A percentile compares a stretch with the other conserved stretches of the same genome.
Evolutionary conservation across 2,113 vertebrate genomes (phyloP).

Genomic region (Lota lota): DNA sequence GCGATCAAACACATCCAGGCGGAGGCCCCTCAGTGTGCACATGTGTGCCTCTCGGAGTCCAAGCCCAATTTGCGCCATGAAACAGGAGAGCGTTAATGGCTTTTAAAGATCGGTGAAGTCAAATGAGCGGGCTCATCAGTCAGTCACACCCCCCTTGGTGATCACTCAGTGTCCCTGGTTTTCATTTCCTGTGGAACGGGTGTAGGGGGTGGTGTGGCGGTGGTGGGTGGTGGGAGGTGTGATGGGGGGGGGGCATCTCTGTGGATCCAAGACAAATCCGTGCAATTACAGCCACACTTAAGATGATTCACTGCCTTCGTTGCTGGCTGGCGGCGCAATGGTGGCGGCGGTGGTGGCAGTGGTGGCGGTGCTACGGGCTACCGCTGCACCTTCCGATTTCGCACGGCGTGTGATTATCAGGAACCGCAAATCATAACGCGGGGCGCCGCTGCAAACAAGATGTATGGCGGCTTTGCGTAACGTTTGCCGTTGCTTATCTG

Average conservation of each 20-base stretch:
- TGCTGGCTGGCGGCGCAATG: conserved; percentile 31
- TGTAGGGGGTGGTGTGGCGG: background rate
- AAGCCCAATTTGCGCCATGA: conserved; percentile 45
- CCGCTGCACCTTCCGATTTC: background rate
- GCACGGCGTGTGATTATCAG: conserved; percentile 9
- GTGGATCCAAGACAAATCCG: conserved; percentile 65
- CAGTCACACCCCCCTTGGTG: conserved; percentile 49
- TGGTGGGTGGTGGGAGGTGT: background rate
- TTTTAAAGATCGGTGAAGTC: conserved; percentile 66
- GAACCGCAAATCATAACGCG: background rate
- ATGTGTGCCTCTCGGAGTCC: conserved; percentile 1
- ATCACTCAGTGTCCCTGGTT: conserved; percentile 62
- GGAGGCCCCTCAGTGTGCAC: too few species aligned
- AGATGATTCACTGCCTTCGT: conserved; percentile 52
- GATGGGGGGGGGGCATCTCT: conserved; percentile 31
- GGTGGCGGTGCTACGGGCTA: too few species aligned
- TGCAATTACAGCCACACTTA: conserved; percentile 54
- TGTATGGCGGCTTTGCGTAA: background rate
- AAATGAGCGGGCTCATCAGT: conserved; percentile 61
- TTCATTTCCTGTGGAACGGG: conserved; percentile 64
- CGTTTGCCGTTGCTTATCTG: background rate
- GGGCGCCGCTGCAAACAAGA: background rate
- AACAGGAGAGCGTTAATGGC: conserved; percentile 62
- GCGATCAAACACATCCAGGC: background rate
- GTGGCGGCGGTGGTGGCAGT: conserved; percentile 2